Conservation (phyloP, 2,888 invertebrate genomes). For the Lacanobia oleracea region DNA sequence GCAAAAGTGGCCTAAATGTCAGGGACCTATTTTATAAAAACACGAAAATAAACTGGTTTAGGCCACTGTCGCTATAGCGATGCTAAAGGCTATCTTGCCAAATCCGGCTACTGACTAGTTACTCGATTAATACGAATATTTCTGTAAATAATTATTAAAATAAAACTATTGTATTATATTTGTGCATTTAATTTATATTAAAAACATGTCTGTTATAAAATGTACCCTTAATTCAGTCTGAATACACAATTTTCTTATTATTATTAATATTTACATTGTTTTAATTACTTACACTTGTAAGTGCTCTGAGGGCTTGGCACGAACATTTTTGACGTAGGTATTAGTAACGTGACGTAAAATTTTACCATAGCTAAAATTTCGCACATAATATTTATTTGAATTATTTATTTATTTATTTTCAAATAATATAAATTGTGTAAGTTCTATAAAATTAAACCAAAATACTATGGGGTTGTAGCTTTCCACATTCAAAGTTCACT, state of each 20-base stretch:
- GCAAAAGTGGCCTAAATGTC: not conserved
- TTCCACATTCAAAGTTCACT: too few relatives aligned
- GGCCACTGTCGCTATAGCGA: constrained; percentile 6
- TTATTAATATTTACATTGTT: constrained; percentile 50
- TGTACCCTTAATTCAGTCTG: constrained; percentile 64
- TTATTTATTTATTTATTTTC: too few relatives aligned
- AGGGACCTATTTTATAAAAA: not conserved
- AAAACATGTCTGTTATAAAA: constrained; percentile 64
- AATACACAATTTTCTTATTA: constrained; percentile 51
- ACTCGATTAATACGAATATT: constrained; percentile 50
- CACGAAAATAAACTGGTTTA: not conserved
- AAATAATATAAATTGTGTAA: too few relatives aligned
- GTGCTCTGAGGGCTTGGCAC: too few relatives aligned
- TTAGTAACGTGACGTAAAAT: too few relatives aligned
- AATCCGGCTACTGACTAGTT: constrained; percentile 27
- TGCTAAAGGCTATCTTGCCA: constrained; percentile 16
- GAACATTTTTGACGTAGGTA: too few relatives aligned
- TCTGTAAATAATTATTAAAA: constrained; percentile 63
- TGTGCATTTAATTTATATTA: constrained; percentile 53
- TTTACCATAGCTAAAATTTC: too few relatives aligned
- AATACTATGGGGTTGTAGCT: too few relatives aligned
- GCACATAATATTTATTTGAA: too few relatives aligned
- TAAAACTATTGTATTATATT: constrained; percentile 60
- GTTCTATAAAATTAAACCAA: too few relatives aligned
- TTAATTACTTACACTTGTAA: constrained; percentile 14